Evolutionary conservation across 2,888 invertebrate species (phyloP).

Genomic region (Steinernema hermaphroditum): DNA sequence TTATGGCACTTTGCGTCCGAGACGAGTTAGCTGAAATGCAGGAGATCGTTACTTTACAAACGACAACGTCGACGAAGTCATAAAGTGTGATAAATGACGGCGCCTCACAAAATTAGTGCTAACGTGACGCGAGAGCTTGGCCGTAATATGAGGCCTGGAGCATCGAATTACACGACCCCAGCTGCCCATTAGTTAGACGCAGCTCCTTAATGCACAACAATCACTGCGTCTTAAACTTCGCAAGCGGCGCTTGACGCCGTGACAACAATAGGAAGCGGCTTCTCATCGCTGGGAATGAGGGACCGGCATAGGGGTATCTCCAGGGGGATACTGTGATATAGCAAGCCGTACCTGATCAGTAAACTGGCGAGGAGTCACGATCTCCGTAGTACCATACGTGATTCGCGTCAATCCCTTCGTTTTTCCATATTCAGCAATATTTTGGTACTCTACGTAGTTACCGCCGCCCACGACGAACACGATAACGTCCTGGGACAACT

Average conservation of each 20-base stretch:
- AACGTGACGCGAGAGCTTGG: not conserved
- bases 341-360: slow-evolving; percentile 75
- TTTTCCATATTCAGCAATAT: slow-evolving; percentile 90
- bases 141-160: not conserved
- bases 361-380: slow-evolving; percentile 91
- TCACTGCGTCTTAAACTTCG: too few relatives aligned
- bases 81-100: slow-evolving; percentile 3
- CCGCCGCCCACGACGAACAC: slow-evolving; percentile 73
- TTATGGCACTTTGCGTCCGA: slow-evolving; percentile 47
- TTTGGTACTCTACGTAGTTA: slow-evolving; percentile 99
- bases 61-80: not conserved
- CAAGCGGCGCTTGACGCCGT: too few relatives aligned
- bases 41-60: not conserved
- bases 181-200: slow-evolving; percentile 3
- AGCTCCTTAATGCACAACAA: too few relatives aligned
- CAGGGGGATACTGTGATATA: too few relatives aligned
- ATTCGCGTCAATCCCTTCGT: slow-evolving; percentile 74
- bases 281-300: too few relatives aligned
- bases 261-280: not conserved
- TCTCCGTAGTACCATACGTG: slow-evolving; percentile 90
- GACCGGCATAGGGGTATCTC: too few relatives aligned
- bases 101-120: slow-evolving; percentile 3
- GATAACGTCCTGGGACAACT: slow-evolving; percentile 67
- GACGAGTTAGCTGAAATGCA: slow-evolving; percentile 48
- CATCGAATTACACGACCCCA: slow-evolving; percentile 3